phyloP scores from a whole-genome alignment of 2,888 invertebrate genomes.

The Boloria selene region DNA sequence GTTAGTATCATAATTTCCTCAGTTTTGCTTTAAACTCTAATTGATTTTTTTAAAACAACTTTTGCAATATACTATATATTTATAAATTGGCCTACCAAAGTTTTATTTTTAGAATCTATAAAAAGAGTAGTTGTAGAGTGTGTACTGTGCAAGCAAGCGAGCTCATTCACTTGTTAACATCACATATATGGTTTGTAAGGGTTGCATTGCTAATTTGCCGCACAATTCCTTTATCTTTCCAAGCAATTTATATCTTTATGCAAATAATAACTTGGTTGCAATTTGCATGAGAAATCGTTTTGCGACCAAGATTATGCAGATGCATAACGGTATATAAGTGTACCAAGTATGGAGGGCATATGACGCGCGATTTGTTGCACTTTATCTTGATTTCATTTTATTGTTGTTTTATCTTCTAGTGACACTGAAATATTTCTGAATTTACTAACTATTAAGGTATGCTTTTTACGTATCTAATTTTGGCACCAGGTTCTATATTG shows the following conservation, averaged over 20 bases:
- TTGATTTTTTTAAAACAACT: no score
- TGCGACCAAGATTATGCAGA: slow-evolving; percentile 41
- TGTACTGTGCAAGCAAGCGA: not conserved
- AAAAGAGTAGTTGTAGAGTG: not conserved
- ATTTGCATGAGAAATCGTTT: slow-evolving; percentile 40
- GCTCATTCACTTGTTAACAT: slow-evolving; percentile 16
- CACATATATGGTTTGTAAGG: slow-evolving; percentile 41
- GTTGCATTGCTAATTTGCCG: slow-evolving; percentile 46
- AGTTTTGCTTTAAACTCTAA: no score
- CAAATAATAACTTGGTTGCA: slow-evolving; percentile 32
- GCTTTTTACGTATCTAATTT: not conserved
- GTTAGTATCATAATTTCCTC: no score
- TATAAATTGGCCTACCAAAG: no score
- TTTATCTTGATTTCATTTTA: slow-evolving; percentile 52
- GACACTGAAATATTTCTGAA: slow-evolving; percentile 16
- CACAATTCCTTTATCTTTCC: slow-evolving; percentile 29
- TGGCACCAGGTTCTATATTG: not conserved
- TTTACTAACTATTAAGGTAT: not conserved
- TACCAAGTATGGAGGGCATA: slow-evolving; percentile 63
- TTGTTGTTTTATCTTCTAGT: slow-evolving; percentile 31
- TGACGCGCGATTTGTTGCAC: slow-evolving; percentile 74
- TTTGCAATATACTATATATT: not conserved
- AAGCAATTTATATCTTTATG: slow-evolving; percentile 32
- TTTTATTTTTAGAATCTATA: not conserved
- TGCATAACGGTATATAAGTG: slow-evolving; percentile 63